These are phyloP conservation scores for Alexandromys fortis DNA, from an alignment of 2,113 vertebrate genomes.

Conservation along the genomic window DNA sequence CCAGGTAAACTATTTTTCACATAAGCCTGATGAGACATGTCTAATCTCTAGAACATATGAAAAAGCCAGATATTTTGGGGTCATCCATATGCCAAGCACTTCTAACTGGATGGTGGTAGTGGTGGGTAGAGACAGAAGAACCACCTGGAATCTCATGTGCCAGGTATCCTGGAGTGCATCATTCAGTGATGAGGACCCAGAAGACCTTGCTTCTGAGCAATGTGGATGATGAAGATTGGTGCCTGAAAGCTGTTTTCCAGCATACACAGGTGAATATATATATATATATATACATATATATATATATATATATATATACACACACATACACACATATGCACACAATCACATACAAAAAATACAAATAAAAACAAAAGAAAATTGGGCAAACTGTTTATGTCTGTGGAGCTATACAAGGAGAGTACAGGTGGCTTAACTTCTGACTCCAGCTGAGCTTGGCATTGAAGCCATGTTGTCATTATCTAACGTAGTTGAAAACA, in stretches of 20 bases:
- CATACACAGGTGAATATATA: not conserved
- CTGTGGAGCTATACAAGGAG: not conserved
- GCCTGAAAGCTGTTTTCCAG: too few species aligned
- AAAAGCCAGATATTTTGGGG: not conserved
- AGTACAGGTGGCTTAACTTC: not conserved
- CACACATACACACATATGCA: not conserved
- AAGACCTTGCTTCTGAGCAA: not conserved
- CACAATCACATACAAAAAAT: not conserved
- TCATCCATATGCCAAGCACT: not conserved
- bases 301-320: not conserved
- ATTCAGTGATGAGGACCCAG: not conserved
- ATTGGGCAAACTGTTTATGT: not conserved
- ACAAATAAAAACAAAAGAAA: not conserved
- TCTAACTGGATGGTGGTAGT: too few species aligned
- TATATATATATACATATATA: too few species aligned
- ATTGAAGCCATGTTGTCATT: not conserved
- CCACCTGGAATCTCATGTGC: not conserved
- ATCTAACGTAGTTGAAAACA: slow-evolving; percentile 32
- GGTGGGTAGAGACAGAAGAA: too few species aligned
- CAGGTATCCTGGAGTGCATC: not conserved
- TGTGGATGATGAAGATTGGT: not conserved
- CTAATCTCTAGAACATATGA: not conserved
- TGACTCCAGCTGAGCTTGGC: not conserved
- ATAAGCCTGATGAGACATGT: too few species aligned
- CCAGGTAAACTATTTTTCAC: not conserved